phyloP scores from a whole-genome alignment of 2,888 invertebrate genomes.

The Eupithecia insigniata region DNA sequence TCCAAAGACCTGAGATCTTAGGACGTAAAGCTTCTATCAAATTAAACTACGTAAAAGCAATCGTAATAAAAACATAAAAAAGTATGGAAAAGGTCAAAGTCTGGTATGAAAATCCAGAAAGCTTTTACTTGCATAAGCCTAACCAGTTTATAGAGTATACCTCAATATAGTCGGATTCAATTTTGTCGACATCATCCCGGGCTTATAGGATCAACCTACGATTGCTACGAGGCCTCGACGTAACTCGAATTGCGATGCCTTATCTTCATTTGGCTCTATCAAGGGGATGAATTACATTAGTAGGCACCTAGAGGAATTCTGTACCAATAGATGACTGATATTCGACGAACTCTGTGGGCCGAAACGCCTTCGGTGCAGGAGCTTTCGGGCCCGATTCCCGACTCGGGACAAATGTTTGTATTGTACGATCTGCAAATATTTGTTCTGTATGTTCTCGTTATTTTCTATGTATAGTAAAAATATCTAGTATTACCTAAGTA shows the following conservation, averaged over 20 bases:
- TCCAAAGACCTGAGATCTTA: background rate
- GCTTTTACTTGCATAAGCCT: background rate
- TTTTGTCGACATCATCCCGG: constrained; percentile 35
- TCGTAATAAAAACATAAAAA: background rate
- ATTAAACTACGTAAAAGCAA: background rate
- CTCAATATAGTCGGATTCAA: constrained; percentile 29
- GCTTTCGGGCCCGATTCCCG: too few relatives aligned
- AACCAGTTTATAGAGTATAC: background rate
- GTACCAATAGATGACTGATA: background rate
- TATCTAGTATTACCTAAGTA: too few relatives aligned
- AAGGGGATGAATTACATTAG: constrained; percentile 13
- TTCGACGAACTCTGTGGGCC: too few relatives aligned
- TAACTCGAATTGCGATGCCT: constrained; percentile 21
- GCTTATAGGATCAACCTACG: constrained; percentile 36
- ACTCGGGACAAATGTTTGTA: too few relatives aligned
- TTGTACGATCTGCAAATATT: too few relatives aligned
- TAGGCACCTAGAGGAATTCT: background rate
- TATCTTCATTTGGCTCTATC: constrained; percentile 23
- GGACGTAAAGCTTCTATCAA: background rate
- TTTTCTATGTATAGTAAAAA: too few relatives aligned
- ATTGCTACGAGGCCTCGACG: constrained; percentile 27
- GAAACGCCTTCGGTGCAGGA: too few relatives aligned
- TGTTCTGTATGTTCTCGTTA: too few relatives aligned
- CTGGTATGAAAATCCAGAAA: background rate
- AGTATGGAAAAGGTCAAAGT: background rate